A percentile compares a stretch with the other conserved stretches of the same genome.
These are phyloP conservation scores for Venturia canescens DNA, from an alignment of 1,140 invertebrate species.

Conservation along the genomic window DNA sequence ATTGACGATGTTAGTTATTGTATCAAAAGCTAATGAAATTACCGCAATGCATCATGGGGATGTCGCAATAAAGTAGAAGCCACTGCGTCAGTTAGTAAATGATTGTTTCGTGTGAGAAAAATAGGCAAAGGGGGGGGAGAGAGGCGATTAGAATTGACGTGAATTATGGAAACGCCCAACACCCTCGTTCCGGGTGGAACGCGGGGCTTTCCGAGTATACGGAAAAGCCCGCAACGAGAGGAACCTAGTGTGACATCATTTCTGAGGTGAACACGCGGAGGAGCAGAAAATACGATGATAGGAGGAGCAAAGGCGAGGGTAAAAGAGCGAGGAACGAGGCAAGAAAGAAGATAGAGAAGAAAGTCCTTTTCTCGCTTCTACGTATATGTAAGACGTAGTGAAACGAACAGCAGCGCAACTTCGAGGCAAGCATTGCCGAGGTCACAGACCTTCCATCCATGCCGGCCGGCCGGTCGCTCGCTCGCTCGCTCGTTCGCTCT, in stretches of 20 bases:
- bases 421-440: slow-evolving; percentile 68
- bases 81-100: not conserved
- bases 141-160: not conserved
- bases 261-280: not conserved
- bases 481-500: slow-evolving; percentile 54
- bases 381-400: slow-evolving; percentile 33
- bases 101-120: not conserved
- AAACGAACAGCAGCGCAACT: slow-evolving; percentile 40
- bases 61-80: not conserved
- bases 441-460: slow-evolving; percentile 75
- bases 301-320: not conserved
- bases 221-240: not conserved
- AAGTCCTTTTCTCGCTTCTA: slow-evolving; percentile 34
- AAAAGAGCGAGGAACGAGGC: not conserved
- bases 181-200: not conserved
- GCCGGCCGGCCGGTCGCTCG: slow-evolving; percentile 62
- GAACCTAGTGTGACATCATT: slow-evolving; percentile 10
- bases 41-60: not conserved
- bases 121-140: not conserved
- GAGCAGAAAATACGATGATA: not conserved
- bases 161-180: slow-evolving; percentile 10
- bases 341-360: not conserved
- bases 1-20: not conserved
- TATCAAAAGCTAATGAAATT: not conserved
- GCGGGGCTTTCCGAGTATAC: not conserved